Percentiles rank a stretch among this genome's conserved stretches.
phyloP scores from a whole-genome alignment of 2,888 invertebrate genomes.

The Drosophila limbata region DNA sequence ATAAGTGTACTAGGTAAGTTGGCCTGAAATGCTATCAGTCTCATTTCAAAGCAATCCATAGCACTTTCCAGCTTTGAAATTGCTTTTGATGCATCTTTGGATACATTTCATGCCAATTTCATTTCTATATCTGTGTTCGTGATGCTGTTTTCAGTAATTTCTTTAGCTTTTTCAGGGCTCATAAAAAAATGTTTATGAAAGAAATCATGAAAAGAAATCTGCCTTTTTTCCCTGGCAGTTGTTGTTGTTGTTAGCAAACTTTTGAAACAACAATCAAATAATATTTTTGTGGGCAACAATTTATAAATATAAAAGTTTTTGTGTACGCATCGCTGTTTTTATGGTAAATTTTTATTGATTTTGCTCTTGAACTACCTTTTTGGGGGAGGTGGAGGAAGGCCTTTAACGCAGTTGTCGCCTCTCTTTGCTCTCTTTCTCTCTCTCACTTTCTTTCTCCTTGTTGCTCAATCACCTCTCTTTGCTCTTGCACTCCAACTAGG shows the following conservation, averaged over 20 bases:
- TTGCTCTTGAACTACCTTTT: slow-evolving; percentile 36
- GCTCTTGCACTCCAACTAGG: slow-evolving; percentile 31
- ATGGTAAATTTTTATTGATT: slow-evolving; percentile 18
- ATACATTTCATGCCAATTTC: slow-evolving; percentile 82
- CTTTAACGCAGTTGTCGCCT: slow-evolving; percentile 11
- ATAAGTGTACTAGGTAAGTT: slow-evolving; percentile 42
- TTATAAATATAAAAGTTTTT: slow-evolving; percentile 57
- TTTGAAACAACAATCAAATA: slow-evolving; percentile 66
- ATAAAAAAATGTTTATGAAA: slow-evolving; percentile 66
- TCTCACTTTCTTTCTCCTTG: not conserved
- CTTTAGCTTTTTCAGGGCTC: slow-evolving; percentile 37
- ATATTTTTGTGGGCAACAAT: slow-evolving; percentile 75
- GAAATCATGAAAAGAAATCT: slow-evolving; percentile 43
- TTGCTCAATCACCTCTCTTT: slow-evolving; percentile 16
- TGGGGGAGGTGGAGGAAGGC: not conserved
- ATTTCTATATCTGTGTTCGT: slow-evolving; percentile 41
- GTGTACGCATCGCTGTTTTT: slow-evolving; percentile 42
- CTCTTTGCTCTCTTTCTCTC: slow-evolving; percentile 7
- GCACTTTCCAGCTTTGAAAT: slow-evolving; percentile 51
- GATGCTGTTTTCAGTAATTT: slow-evolving; percentile 41
- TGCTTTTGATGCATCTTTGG: slow-evolving; percentile 84
- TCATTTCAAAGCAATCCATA: slow-evolving; percentile 78
- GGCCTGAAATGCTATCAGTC: slow-evolving; percentile 85
- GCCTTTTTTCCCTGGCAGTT: slow-evolving; percentile 2
- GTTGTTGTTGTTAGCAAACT: slow-evolving; percentile 13